Evolutionary conservation across 2,888 invertebrate species (phyloP), one percentile per base, ranked within the genome.

Genomic region (Acleris holmiana): DNA sequence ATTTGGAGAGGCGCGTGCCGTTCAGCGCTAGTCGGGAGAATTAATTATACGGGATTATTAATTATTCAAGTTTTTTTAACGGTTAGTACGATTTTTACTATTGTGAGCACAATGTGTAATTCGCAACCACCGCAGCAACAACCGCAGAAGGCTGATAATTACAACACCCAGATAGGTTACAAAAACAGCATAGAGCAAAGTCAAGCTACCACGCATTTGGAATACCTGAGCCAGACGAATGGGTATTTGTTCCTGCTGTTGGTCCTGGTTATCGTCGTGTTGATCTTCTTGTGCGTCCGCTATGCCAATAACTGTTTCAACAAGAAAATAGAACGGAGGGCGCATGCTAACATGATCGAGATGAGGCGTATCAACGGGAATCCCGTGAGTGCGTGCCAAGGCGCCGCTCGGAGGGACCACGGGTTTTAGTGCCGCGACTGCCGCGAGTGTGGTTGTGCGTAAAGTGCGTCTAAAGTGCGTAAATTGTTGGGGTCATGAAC

Each of bases 181-280:
- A 17, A 29, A 29, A 51, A 51, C n/a, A 51, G 5, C n/a, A 51
- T 51, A 25, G 29, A 51, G 7, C 29, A 29, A 10, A 17, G 29
- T 15, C 51, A 51, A 17, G 10, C 6, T 6, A 10, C 15, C 25
- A 29, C 6, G 10, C 19, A 47, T 47, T 6, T 17, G 18, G 8
- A n/a, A 6, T n/a, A 50, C 8, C 8, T 51, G 3, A 51, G n/a
- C 51, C 51, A 51, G 18, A 51, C 17, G 17, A 54, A 40, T 15
- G 41, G 54, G 54, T 54, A 40, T 54, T 18, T 54, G 15, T 54
- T 54, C 41, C 35, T 54, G 15, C 19, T 54, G 19, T 18, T 54
- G 40, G 4, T 54, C 17, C 4, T 54, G n/a, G 4, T 54, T 13
- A 18, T 54, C 18, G 2, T 54, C 4, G 13, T 40, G 10, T 19